These are phyloP conservation scores for Anorthoa munda DNA, from an alignment of 2,888 invertebrate species.

Conservation along the genomic window DNA sequence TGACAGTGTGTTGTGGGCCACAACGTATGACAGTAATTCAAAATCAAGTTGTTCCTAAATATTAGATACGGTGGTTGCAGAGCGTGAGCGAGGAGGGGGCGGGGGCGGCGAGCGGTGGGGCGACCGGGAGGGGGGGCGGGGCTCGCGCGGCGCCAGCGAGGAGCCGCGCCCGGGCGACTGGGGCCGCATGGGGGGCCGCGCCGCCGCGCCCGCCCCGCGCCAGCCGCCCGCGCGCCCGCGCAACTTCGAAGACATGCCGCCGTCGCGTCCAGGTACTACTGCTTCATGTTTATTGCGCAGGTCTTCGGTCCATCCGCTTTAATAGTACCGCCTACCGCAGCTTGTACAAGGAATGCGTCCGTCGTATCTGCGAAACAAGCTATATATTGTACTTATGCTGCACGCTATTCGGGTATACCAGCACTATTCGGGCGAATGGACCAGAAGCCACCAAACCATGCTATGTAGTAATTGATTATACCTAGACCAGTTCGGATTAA, in stretches of 20 bases:
- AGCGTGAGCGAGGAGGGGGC: slow-evolving; percentile 78
- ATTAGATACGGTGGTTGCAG: slow-evolving; percentile 62
- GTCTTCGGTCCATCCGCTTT: background rate
- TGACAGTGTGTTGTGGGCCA: background rate
- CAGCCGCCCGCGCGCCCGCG: slow-evolving; percentile 68
- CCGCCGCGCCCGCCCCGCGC: slow-evolving; percentile 75
- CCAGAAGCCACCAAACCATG: background rate
- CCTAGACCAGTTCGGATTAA: background rate
- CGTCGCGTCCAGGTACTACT: slow-evolving; percentile 80
- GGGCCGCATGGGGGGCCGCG: slow-evolving; percentile 83
- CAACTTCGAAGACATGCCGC: slow-evolving; percentile 86
- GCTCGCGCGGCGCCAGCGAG: slow-evolving; percentile 82
- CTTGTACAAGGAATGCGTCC: background rate
- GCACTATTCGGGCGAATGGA: slow-evolving; percentile 4
- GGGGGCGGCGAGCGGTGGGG: slow-evolving; percentile 76
- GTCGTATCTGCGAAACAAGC: no score
- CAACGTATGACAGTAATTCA: background rate
- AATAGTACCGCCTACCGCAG: background rate
- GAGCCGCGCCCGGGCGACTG: slow-evolving; percentile 74
- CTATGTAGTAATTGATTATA: background rate
- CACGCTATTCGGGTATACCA: background rate
- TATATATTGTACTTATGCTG: background rate
- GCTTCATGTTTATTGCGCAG: background rate
- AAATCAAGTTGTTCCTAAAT: slow-evolving; percentile 38
- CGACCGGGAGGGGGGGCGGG: slow-evolving; percentile 71